Evolutionary conservation across 2,113 vertebrate species (phyloP).

Genomic region (Neolamprologus longior): DNA sequence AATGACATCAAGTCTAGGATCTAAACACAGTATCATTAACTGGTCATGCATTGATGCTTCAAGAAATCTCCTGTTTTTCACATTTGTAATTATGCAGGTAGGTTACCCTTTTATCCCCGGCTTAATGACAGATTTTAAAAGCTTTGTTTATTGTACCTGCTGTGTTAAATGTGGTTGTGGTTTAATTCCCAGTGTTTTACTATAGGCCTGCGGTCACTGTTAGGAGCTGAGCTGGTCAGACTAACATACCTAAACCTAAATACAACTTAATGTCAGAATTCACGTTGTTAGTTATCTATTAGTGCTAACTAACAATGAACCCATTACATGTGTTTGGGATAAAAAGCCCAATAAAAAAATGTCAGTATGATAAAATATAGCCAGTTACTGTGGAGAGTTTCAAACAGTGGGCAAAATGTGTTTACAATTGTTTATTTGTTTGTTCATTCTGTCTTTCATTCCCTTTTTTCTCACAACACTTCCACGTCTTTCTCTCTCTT

Average conservation of each 20-base stretch:
- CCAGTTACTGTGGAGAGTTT: conserved; percentile 27
- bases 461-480: not conserved
- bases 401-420: conserved; percentile 6
- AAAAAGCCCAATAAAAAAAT: conserved; percentile 35
- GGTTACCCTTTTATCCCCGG: conserved; percentile 28
- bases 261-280: conserved; percentile 33
- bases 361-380: conserved; percentile 21
- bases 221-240: conserved; percentile 32
- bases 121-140: conserved; percentile 51
- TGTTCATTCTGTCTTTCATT: not conserved
- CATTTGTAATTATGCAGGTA: conserved; percentile 39
- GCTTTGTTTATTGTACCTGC: conserved; percentile 72
- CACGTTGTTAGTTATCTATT: conserved; percentile 17
- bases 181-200: conserved; percentile 61
- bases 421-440: conserved; percentile 24
- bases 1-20: conserved; percentile 1
- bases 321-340: conserved; percentile 32
- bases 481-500: not conserved
- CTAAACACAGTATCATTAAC: conserved; percentile 28
- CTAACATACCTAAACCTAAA: conserved; percentile 14
- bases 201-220: conserved; percentile 48
- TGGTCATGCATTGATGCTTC: conserved; percentile 16
- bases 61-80: conserved; percentile 14
- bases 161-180: conserved; percentile 62
- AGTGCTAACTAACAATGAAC: conserved; percentile 27